Evolutionary conservation across 2,113 vertebrate genomes (phyloP), one percentile per base, ranked within the genome.

Genomic region (Halcyon senegalensis): DNA sequence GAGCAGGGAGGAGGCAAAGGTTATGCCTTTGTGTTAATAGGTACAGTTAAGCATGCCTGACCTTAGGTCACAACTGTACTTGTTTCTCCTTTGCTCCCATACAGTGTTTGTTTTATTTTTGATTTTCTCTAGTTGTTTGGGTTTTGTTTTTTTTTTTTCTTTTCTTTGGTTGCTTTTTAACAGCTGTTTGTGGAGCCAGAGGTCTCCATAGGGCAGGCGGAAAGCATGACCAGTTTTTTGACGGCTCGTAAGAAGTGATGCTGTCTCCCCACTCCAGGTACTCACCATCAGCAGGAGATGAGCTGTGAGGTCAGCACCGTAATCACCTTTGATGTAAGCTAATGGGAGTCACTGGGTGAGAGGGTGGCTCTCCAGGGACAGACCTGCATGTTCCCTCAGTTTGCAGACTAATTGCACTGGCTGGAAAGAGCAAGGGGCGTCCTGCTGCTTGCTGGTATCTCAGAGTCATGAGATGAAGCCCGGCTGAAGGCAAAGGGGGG

Each of bases 191-290:
- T 27, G 48, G 21, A 43, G 43, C 15, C 46, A 41, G 80, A 60
- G 53, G 48, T 39, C 35, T 67, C 41, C 35, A 3, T 0, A 3
- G 64, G 59, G 31, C 24, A 33, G 55, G n/a, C 28, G 63, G 37
- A 20, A 14, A 0, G 11, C 66, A 46, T 19, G 25, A 17, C 33
- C 28, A 8, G n/a, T 37, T 31, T 35, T n/a, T 13, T 30, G 50
- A 8, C 33, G 0, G 2, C 33, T 31, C 0, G 2, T 14, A 9
- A 0, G 6, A 16, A 5, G 31, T 1, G 46, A n/a, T 37, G 23
- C 55, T 74, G 14, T 20, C 6, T 37, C 39, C 53, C 59, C 35
- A 1, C 14, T 33, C 31, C 28, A 5, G 27, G 15, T 27, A 16
- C 31, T 58, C 7, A 4, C 35, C 28, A 8, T 2, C 50, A 25